A percentile compares a stretch with the other conserved stretches of the same genome.
Conservation (phyloP, 2,113 vertebrate species). For the Onychorhynchus coronatus region DNA sequence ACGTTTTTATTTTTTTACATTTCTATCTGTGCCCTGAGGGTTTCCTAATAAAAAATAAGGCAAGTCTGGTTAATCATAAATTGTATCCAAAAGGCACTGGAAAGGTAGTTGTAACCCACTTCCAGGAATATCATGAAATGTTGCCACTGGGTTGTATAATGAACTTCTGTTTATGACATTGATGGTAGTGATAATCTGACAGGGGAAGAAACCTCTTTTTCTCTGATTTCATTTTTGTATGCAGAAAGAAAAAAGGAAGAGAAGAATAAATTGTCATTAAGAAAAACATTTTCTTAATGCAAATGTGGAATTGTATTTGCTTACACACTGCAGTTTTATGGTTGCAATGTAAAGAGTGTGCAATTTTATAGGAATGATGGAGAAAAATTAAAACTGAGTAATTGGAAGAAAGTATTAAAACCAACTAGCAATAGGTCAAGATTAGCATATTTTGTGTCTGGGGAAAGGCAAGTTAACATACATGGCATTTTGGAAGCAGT, state of each 20-base stretch:
- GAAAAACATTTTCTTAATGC: not conserved
- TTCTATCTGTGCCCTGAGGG: not conserved
- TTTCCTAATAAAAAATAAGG: not conserved
- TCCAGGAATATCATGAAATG: not conserved
- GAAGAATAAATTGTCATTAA: not conserved
- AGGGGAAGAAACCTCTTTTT: not conserved
- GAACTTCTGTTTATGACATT: not conserved
- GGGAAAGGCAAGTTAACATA: not conserved
- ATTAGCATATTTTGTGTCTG: not conserved
- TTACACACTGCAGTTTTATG: not conserved
- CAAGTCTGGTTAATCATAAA: not conserved
- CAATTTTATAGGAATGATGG: not conserved
- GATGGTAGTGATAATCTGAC: not conserved
- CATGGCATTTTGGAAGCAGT: constrained; percentile 3
- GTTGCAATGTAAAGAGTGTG: not conserved
- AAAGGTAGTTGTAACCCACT: not conserved
- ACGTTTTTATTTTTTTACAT: not conserved
- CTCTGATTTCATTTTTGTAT: not conserved
- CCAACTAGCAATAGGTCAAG: constrained; percentile 16
- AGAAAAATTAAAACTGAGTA: not conserved
- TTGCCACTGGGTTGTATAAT: not conserved
- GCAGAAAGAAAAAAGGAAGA: not conserved
- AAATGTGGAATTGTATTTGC: not conserved
- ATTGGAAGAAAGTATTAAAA: not conserved
- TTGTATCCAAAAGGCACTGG: not conserved